phyloP scores from a whole-genome alignment of 2,888 invertebrate genomes.

The Ptilodon capucinus region DNA sequence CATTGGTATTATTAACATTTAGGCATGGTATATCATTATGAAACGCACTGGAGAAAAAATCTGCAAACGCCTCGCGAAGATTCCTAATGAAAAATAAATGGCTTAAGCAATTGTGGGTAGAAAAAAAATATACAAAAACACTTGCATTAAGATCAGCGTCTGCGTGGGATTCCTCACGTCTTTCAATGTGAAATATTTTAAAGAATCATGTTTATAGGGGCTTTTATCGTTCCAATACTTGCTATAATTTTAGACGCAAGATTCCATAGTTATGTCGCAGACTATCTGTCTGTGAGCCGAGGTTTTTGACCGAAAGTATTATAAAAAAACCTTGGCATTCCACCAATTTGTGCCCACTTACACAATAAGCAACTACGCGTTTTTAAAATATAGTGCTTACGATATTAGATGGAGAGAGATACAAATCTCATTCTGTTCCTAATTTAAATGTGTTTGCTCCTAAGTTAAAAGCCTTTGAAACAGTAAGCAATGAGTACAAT shows the following conservation, averaged over 20 bases:
- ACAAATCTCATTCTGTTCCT: no score
- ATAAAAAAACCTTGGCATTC: slow-evolving; percentile 36
- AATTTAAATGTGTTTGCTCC: no score
- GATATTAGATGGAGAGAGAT: not conserved
- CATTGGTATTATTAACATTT: no score
- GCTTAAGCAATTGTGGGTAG: no score
- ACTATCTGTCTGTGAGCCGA: slow-evolving; percentile 32
- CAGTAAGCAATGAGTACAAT: no score
- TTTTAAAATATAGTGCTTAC: slow-evolving; percentile 1
- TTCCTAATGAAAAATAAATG: no score
- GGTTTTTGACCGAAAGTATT: slow-evolving; percentile 43
- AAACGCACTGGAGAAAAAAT: no score
- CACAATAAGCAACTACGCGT: slow-evolving; percentile 19
- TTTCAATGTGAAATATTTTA: not conserved
- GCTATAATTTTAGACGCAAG: slow-evolving; percentile 2
- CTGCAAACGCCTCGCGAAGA: no score
- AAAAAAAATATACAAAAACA: not conserved
- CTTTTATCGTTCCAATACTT: not conserved
- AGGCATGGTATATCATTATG: no score
- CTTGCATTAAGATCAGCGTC: not conserved
- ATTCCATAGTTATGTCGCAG: slow-evolving; percentile 23
- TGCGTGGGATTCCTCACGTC: not conserved
- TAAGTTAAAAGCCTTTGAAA: no score
- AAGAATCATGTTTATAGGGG: not conserved
- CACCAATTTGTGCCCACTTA: slow-evolving; percentile 31